Percentiles rank a stretch among this genome's conserved stretches.
Conservation (phyloP, 1,140 invertebrate species). For the Pissodes strobi region DNA sequence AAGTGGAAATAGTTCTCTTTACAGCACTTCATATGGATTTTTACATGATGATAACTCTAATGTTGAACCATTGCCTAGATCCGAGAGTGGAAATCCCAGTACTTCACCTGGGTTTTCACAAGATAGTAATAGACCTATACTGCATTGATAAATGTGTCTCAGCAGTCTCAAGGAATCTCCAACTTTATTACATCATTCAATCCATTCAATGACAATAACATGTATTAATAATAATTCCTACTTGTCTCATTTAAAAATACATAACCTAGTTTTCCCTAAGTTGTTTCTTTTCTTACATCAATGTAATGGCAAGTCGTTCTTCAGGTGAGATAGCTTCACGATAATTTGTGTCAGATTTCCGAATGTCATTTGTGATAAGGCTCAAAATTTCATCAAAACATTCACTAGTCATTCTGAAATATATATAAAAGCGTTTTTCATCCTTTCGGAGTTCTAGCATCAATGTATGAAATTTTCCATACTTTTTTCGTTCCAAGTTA, state of each 20-base stretch:
- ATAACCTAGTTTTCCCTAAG: background rate
- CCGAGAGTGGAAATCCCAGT: background rate
- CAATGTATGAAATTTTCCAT: constrained; percentile 26
- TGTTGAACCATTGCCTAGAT: too few relatives aligned
- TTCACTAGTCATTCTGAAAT: constrained; percentile 11
- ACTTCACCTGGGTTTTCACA: background rate
- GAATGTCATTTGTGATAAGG: constrained; percentile 7
- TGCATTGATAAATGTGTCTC: background rate
- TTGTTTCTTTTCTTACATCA: constrained; percentile 29
- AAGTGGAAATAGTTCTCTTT: too few relatives aligned
- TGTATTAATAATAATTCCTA: too few relatives aligned
- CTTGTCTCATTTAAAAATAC: constrained; percentile 5
- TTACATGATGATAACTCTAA: too few relatives aligned
- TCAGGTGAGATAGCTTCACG: constrained; percentile 28
- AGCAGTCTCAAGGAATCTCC: background rate
- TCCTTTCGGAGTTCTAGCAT: constrained; percentile 22
- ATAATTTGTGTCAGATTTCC: constrained; percentile 27
- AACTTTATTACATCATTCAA: background rate
- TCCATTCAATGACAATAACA: constrained; percentile 1
- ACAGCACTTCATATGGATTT: too few relatives aligned
- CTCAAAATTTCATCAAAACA: constrained; percentile 34
- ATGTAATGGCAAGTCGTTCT: constrained; percentile 25
- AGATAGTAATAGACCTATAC: constrained; percentile 5
- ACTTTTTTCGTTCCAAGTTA: constrained; percentile 8
- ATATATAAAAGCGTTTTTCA: constrained; percentile 22